Base-by-base conservation (phyloP, 2,888 invertebrate species). In the Nasonia oneida region DNA sequence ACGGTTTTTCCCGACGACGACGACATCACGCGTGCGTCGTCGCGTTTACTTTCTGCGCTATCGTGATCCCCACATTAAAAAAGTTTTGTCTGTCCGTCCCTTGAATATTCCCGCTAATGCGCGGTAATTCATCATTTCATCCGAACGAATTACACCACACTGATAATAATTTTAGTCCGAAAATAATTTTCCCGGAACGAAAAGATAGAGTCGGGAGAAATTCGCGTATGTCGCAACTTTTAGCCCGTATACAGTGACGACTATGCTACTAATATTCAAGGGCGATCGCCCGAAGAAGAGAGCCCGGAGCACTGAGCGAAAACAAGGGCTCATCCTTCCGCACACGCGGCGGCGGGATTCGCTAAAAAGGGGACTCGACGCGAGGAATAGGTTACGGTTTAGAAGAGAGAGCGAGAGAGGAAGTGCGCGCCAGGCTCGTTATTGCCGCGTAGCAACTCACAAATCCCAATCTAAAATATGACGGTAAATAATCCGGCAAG, bases 391-490 rank as follows among this genome's bases (percentile, higher is more conserved):
- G 80, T 76, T 85, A 86, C 61, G 86, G 87, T 86, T 87, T 87
- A 73, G 81, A 73, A 37, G 61, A 37, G 47, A 71, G 53, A 29
- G 61, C 33, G 64, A 23, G 33, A 37, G 47, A 61, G 73, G 37
- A 70, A 39, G 61, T 61, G 50, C 18, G 67, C 84, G 88, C 87
- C 83, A 87, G 87, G 88, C 88, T 90, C 90, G 90, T 91, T 91
- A 91, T 91, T 91, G 91, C 92, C 91, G 90, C 42, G 8, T 12
- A 76, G 91, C 90, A 90, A 89, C 90, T 90, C 89, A 89, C 91
- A 92, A 92, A 92, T 92, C 92, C 92, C 91, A 90, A 92, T 92
- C 91, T 92, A 90, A 92, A 92, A 92, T 92, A 92, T 91, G 91
- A 91, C 91, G 91, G 91, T 90, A 88, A 91, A 90, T 91, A 92